These are phyloP conservation scores for Chalcis sispes DNA, from an alignment of 2,888 invertebrate species.

Conservation along the genomic window DNA sequence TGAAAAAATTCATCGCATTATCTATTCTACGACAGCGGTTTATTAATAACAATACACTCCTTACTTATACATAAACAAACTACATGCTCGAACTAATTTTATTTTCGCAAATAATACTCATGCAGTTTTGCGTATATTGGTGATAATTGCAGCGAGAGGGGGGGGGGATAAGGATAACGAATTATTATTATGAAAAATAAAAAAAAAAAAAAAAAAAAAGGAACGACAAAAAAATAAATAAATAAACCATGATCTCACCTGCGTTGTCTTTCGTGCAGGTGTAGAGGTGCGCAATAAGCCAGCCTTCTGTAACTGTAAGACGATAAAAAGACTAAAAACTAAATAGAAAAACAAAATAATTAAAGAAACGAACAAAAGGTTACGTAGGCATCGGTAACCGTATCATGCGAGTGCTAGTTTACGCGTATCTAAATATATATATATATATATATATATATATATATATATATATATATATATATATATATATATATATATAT, in stretches of 20 bases:
- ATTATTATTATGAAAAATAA: too few species aligned
- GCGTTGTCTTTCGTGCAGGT: conserved; percentile 71
- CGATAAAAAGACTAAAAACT: conserved; percentile 64
- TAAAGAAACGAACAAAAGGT: too few species aligned
- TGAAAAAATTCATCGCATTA: conserved; percentile 29
- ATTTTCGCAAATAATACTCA: conserved; percentile 21
- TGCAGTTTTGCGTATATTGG: neutral
- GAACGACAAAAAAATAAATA: neutral
- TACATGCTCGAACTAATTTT: neutral
- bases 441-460: too few species aligned
- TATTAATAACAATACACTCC: neutral
- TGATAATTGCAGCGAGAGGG: too few species aligned
- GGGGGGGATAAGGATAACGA: too few species aligned
- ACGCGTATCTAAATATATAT: too few species aligned
- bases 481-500: neutral
- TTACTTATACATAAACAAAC: neutral
- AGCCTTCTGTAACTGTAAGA: conserved; percentile 70
- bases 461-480: conserved; percentile 29
- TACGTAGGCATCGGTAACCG: conserved; percentile 13
- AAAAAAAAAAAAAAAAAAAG: too few species aligned
- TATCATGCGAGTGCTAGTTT: conserved; percentile 41
- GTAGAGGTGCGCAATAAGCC: conserved; percentile 68
- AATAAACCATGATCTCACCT: conserved; percentile 69
- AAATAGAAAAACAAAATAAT: conserved; percentile 29
- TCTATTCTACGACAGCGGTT: conserved; percentile 17